A percentile compares a stretch with the other conserved stretches of the same genome.
phyloP scores from a whole-genome alignment of 2,797 vertebrate genomes.

The Hemitrygon akajei region DNA sequence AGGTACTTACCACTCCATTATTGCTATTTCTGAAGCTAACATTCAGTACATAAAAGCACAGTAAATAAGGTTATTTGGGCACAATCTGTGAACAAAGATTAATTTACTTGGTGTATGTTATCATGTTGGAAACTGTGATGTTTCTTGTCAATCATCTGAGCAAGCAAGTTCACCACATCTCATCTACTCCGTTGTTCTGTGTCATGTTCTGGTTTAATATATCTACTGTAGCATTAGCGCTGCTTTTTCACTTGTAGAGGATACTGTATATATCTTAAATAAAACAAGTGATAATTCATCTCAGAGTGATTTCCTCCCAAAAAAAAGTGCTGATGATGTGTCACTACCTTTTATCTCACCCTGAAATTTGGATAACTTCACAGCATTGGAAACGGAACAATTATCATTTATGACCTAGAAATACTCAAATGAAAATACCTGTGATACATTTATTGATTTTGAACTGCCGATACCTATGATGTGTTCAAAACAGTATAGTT shows the following conservation, averaged over 20 bases:
- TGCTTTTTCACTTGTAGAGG: background rate
- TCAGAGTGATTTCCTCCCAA: background rate
- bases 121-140: background rate
- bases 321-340: background rate
- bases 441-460: background rate
- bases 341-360: background rate
- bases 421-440: background rate
- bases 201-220: no score
- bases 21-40: background rate
- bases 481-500: background rate
- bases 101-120: background rate
- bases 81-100: background rate
- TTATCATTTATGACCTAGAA: background rate
- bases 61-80: background rate
- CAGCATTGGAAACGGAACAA: background rate
- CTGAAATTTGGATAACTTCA: background rate
- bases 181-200: no score
- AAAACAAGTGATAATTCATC: background rate
- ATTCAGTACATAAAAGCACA: background rate
- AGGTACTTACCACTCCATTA: background rate
- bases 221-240: background rate
- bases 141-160: background rate
- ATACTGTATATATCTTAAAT: background rate
- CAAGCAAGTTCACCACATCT: background rate
- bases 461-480: background rate